Evolutionary conservation across 1,140 invertebrate species (phyloP), one percentile per base, ranked within the genome.

Genomic region (Camponotus floridanus): DNA sequence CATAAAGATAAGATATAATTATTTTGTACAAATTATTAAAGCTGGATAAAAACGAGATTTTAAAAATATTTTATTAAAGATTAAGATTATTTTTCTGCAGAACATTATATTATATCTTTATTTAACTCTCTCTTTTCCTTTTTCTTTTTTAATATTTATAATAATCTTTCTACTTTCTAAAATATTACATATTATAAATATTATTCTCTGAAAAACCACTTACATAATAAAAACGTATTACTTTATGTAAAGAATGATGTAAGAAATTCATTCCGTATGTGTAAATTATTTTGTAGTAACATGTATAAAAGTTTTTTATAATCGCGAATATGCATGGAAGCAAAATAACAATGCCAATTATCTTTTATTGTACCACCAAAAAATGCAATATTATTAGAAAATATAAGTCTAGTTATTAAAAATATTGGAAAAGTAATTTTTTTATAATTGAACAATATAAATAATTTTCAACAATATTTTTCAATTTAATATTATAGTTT

Each of bases 141-240:
- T 26, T 26, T 26, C 1, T 18, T 48, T 81, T 81, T 81, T 18
- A 71, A 59, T 81, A 81, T 81, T 81, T 39, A 71, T 59, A 81
- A 42, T 55, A 21, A 59, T 61, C 15, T n/a, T 71, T 1, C 26
- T 26, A 26, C 26, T 26, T 62, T 21, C 21, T 42, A 1, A 45
- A 80, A n/a, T 81, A 70, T 81, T 81, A 70, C 15, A 64, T 45
- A 71, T 71, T 59, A 18, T 59, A 67, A 31, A 45, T 79, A 70
- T 15, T 55, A 70, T 70, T 65, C 45, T 68, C 48, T 64, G 51
- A 70, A 36, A 81, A 68, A 70, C 51, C 65, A 81, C 65, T 81
- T 81, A 81, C 65, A 70, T 70, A 81, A 81, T 81, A 61, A 65
- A 81, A 81, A 81, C 78, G 70, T 81, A 81, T 81, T 81, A 81